Percentiles rank a stretch among this genome's conserved stretches.
These are phyloP conservation scores for Podarcis lilfordi DNA, from an alignment of 2,797 vertebrate species.

Conservation along the genomic window DNA sequence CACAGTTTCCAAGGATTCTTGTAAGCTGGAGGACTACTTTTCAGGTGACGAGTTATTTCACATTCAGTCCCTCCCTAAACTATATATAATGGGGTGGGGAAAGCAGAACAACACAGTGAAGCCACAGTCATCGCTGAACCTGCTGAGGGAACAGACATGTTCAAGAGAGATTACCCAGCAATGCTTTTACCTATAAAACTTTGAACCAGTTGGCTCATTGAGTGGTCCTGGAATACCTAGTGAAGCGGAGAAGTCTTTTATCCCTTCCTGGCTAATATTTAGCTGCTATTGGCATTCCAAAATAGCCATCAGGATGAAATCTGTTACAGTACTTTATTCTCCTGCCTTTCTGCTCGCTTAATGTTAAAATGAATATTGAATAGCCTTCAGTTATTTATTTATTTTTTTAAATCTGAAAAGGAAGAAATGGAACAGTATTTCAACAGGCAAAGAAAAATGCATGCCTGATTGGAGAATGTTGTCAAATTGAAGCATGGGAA, in stretches of 20 bases:
- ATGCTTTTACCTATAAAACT: not conserved
- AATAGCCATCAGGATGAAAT: constrained; percentile 32
- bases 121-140: not conserved
- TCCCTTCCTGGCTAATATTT: constrained; percentile 22
- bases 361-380: constrained; percentile 54
- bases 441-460: not conserved
- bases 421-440: constrained; percentile 31
- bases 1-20: not conserved
- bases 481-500: not conserved
- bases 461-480: not conserved
- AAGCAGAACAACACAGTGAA: not conserved
- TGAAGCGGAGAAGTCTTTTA: not conserved
- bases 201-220: constrained; percentile 18
- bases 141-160: constrained; percentile 16
- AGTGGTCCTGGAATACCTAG: constrained; percentile 31
- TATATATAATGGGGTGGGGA: not conserved
- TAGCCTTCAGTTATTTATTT: constrained; percentile 4
- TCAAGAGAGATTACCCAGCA: constrained; percentile 17
- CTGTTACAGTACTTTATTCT: constrained; percentile 22
- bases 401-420: constrained; percentile 23
- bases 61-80: not conserved
- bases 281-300: constrained; percentile 36
- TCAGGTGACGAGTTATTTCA: not conserved
- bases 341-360: constrained; percentile 46
- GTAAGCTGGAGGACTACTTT: not conserved